Conservation (phyloP, 2,113 vertebrate species). For the Alexandromys fortis region DNA sequence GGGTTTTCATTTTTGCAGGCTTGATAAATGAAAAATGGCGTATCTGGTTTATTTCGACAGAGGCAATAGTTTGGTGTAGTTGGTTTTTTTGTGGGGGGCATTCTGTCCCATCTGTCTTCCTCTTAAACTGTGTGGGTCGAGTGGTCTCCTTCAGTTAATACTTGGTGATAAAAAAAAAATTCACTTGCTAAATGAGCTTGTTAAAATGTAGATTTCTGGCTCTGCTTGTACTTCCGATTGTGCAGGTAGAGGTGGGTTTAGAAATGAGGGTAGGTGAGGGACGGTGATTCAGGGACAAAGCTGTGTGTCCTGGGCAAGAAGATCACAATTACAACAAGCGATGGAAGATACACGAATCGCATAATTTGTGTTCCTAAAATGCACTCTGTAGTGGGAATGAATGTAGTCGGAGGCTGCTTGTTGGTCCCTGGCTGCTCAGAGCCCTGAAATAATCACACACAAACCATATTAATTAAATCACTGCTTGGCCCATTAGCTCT, state of each 20-base stretch:
- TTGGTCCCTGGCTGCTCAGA: too few species aligned
- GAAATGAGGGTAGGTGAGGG: not conserved
- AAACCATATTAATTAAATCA: too few species aligned
- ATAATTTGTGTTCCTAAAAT: not conserved
- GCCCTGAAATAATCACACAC: too few species aligned
- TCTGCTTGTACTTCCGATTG: not conserved
- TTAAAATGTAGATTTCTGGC: constrained; percentile 12
- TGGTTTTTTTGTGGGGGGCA: constrained; percentile 1
- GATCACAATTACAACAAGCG: not conserved
- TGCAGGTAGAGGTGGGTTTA: not conserved
- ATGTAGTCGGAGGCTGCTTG: too few species aligned
- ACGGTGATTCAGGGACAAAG: not conserved
- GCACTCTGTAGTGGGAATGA: too few species aligned
- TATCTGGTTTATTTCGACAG: constrained; percentile 45
- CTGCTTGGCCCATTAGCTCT: too few species aligned
- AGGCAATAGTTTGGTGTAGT: not conserved
- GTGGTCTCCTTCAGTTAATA: not conserved
- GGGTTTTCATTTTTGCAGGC: constrained; percentile 57
- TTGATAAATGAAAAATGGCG: constrained; percentile 59
- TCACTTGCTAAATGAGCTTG: not conserved
- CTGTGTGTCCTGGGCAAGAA: not conserved
- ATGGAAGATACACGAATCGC: not conserved
- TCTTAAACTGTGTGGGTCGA: constrained; percentile 19
- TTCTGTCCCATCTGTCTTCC: constrained; percentile 44
- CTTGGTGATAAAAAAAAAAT: constrained; percentile 27